phyloP scores from a whole-genome alignment of 2,888 invertebrate species.

The Xanthia togata region DNA sequence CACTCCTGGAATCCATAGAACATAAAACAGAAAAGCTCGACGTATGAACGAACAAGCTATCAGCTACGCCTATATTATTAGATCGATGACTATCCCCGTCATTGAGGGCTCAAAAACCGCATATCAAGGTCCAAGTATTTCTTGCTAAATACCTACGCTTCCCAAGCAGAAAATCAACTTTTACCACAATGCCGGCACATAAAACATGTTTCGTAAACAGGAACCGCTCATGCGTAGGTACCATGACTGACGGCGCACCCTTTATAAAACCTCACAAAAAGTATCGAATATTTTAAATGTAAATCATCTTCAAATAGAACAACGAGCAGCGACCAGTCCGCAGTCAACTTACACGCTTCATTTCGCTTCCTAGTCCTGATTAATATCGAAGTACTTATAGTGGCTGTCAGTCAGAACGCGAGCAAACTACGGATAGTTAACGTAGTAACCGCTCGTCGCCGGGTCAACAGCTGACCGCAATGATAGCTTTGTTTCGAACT shows the following conservation, averaged over 20 bases:
- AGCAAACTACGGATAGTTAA: conserved; percentile 19
- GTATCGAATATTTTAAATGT: conserved; percentile 53
- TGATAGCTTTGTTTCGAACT: conserved; percentile 51
- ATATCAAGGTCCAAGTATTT: conserved; percentile 74
- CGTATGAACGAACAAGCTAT: not conserved
- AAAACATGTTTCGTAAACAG: conserved; percentile 87
- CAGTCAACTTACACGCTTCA: conserved; percentile 36
- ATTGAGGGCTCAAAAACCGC: conserved; percentile 51
- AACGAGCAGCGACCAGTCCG: conserved; percentile 1
- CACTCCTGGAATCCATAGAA: conserved; percentile 29
- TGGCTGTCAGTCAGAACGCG: conserved; percentile 25
- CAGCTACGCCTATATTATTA: not conserved
- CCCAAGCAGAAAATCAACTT: conserved; percentile 87
- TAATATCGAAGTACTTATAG: conserved; percentile 17
- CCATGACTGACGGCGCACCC: conserved; percentile 63
- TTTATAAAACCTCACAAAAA: conserved; percentile 64
- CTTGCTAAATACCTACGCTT: conserved; percentile 79
- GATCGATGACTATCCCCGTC: conserved; percentile 29
- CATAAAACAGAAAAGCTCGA: not conserved
- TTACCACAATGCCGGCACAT: conserved; percentile 84
- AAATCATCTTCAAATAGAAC: conserved; percentile 62
- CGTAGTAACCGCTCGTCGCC: conserved; percentile 12
- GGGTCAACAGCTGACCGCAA: conserved; percentile 51
- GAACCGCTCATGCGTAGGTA: conserved; percentile 76
- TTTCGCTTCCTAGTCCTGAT: conserved; percentile 42